Conservation (phyloP, 2,888 invertebrate species). For the Physocephala rufipes region DNA sequence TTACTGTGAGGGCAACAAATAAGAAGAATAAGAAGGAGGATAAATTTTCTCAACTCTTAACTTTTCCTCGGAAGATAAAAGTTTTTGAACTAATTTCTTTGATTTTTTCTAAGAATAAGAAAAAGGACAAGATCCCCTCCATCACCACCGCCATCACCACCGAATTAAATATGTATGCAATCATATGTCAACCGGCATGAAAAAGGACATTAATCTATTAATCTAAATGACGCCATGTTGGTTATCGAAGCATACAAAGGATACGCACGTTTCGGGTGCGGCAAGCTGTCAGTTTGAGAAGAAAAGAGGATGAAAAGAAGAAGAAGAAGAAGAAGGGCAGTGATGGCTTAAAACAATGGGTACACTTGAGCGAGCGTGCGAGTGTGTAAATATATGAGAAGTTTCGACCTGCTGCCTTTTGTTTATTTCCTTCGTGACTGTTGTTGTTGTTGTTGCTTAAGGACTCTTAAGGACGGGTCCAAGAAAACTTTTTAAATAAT, state of each 20-base stretch:
- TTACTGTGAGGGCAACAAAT: no score
- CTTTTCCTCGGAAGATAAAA: no score
- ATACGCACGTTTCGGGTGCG: not conserved
- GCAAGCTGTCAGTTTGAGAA: not conserved
- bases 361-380: no score
- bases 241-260: not conserved
- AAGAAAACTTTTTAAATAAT: not conserved
- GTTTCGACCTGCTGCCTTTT: not conserved
- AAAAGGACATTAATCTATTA: slow-evolving; percentile 56
- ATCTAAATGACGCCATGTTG: slow-evolving; percentile 42
- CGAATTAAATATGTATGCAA: not conserved
- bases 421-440: not conserved
- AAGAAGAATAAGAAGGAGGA: no score
- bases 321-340: not conserved
- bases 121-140: no score
- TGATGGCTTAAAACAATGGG: no score
- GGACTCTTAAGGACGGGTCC: not conserved
- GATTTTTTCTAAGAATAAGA: not conserved
- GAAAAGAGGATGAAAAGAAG: not conserved
- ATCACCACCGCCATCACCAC: not conserved
- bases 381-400: not conserved
- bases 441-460: no score
- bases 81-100: no score
- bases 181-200: slow-evolving; percentile 54
- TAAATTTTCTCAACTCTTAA: no score